These are phyloP conservation scores for Flexamia atlantica DNA, from an alignment of 2,888 invertebrate species.

Conservation along the genomic window DNA sequence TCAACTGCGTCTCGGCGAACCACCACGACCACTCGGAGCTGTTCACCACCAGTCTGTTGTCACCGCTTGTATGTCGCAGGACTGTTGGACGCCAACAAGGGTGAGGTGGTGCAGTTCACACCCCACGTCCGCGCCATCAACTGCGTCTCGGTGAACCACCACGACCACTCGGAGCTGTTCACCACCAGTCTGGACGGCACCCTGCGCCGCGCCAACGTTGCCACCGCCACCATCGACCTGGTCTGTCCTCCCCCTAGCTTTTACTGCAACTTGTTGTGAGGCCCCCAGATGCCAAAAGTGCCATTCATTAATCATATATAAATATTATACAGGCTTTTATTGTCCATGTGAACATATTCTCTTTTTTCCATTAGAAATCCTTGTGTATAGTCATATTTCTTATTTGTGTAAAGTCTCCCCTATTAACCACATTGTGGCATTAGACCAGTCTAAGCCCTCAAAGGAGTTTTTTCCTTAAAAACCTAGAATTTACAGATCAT, in stretches of 20 bases:
- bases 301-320: too few relatives aligned
- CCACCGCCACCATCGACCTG: slow-evolving; percentile 72
- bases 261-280: too few relatives aligned
- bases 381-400: too few relatives aligned
- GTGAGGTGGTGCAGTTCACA: slow-evolving; percentile 71
- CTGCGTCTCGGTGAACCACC: slow-evolving; percentile 72
- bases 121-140: slow-evolving; percentile 73
- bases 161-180: slow-evolving; percentile 70
- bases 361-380: too few relatives aligned
- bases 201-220: slow-evolving; percentile 73
- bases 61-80: slow-evolving; percentile 70
- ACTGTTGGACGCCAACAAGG: slow-evolving; percentile 69
- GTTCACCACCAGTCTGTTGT: slow-evolving; percentile 71
- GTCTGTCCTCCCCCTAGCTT: slow-evolving; percentile 71
- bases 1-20: slow-evolving; percentile 73
- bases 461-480: too few relatives aligned
- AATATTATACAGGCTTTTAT: too few relatives aligned
- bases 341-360: too few relatives aligned
- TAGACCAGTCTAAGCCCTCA: too few relatives aligned
- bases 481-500: too few relatives aligned
- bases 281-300: too few relatives aligned
- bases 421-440: too few relatives aligned
- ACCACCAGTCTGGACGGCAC: slow-evolving; percentile 74
- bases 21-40: slow-evolving; percentile 69
- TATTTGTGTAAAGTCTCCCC: too few relatives aligned